Base-by-base conservation (phyloP, 1,140 invertebrate genomes). In the Oedothorax gibbosus region DNA sequence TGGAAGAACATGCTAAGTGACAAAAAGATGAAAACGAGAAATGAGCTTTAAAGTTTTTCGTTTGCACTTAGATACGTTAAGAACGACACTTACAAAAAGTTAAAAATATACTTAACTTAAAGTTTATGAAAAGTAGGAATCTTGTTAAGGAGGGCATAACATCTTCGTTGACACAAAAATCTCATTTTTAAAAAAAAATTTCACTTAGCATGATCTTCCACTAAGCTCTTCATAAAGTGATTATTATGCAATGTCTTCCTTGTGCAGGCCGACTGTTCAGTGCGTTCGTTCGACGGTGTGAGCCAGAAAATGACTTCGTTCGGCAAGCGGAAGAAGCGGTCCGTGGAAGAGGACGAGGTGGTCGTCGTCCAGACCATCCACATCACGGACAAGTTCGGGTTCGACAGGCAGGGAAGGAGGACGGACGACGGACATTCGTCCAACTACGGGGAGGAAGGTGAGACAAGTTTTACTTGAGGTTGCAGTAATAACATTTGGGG, bases 351-450 rank as follows among this genome's bases (percentile, higher is more conserved):
- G 51, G 95, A 97, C 87, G 95, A 96, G 89, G 93, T 97, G 88
- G 92, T 97, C 18, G 92, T 98, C 49, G 95, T 96, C 15, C 95
- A 97, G 89, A 95, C 95, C 50, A 97, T 98, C 88, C 95, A 96
- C 89, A 97, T 98, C 88, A 96, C 94, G 35, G 96, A 97, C 90
- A 96, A 96, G 88, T 97, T 97, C 86, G 87, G 89, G 64, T 91
- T 91, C 80, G 87, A 88, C 11, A 85, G 87, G 15, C 80, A 87
- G 21, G 87, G 69, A 15, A n/a, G 69, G 53, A 84, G 15, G 49
- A 64, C 66, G 56, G 57, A 65, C 56, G 20, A 75, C 15, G 7
- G 49, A 71, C 50, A 53, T 18, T 18, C 54, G 51, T 12, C 12
- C 71, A 11, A 68, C 20, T 12, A 73, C 50, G 56, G 50, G 71